A percentile compares a stretch with the other conserved stretches of the same genome.
Evolutionary conservation across 2,113 vertebrate species (phyloP).

Genomic region (Podilymbus podiceps): DNA sequence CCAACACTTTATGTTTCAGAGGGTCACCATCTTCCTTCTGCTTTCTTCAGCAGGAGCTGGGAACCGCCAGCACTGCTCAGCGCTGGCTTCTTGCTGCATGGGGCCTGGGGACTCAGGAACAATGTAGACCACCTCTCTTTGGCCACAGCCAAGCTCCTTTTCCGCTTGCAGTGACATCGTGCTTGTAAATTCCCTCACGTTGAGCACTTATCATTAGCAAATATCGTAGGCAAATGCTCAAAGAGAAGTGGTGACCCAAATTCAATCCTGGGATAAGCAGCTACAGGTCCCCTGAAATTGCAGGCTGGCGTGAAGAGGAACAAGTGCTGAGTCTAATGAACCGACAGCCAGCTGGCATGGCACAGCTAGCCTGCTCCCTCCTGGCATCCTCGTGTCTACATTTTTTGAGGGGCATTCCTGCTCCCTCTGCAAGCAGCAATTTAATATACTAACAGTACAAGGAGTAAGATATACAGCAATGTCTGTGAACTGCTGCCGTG

Average conservation of each 20-base stretch:
- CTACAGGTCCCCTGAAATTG: background rate
- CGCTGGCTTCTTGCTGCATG: fast-evolving
- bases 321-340: background rate
- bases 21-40: background rate
- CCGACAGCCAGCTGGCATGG: background rate
- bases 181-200: background rate
- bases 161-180: background rate
- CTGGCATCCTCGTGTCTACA: background rate
- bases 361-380: background rate
- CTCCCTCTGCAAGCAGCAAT: background rate
- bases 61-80: background rate
- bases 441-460: background rate
- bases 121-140: background rate
- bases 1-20: background rate
- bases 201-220: background rate
- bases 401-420: background rate
- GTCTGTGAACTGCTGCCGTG: background rate
- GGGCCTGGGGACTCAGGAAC: background rate
- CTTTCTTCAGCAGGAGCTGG: background rate
- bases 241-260: background rate
- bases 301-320: background rate
- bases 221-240: background rate
- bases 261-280: background rate
- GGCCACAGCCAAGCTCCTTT: background rate
- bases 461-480: background rate